phyloP scores from a whole-genome alignment of 2,797 vertebrate genomes.

The Adelosebastes latens region DNA sequence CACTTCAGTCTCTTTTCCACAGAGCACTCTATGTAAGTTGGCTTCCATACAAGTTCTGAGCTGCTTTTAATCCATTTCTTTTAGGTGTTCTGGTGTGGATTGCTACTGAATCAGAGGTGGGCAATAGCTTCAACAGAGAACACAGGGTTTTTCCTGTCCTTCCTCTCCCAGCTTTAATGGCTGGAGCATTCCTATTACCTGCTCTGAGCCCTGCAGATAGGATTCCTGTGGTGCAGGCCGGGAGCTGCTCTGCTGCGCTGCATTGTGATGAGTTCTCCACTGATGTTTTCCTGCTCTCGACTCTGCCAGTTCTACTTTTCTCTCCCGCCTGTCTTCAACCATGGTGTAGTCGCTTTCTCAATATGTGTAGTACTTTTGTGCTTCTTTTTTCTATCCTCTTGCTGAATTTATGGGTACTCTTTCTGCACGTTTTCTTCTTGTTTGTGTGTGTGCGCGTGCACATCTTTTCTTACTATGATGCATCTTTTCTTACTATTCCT shows the following conservation, averaged over 20 bases:
- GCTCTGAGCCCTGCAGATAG: constrained; percentile 83
- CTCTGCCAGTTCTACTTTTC: constrained; percentile 78
- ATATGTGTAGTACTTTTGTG: constrained; percentile 41
- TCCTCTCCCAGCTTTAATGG: constrained; percentile 80
- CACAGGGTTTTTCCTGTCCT: constrained; percentile 75
- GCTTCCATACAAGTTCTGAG: constrained; percentile 8
- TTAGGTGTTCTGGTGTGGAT: constrained; percentile 35
- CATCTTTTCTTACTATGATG: background rate
- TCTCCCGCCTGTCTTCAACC: constrained; percentile 53
- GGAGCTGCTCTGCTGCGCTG: constrained; percentile 80
- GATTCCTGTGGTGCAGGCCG: constrained; percentile 80
- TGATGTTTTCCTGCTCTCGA: constrained; percentile 81
- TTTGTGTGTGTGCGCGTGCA: background rate
- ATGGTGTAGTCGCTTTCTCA: constrained; percentile 44
- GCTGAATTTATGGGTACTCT: constrained; percentile 37
- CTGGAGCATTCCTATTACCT: constrained; percentile 85
- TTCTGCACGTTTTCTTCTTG: background rate
- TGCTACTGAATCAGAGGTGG: constrained; percentile 61
- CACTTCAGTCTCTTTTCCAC: constrained; percentile 1
- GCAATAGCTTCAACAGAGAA: constrained; percentile 71
- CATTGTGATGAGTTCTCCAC: constrained; percentile 85
- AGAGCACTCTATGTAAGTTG: constrained; percentile 19
- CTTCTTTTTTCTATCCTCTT: constrained; percentile 25
- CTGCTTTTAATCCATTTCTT: constrained; percentile 57
- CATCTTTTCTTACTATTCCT: constrained; percentile 11